Evolutionary conservation across 2,113 vertebrate genomes (phyloP), one percentile per base, ranked within the genome.

Genomic region (Kryptolebias marmoratus): DNA sequence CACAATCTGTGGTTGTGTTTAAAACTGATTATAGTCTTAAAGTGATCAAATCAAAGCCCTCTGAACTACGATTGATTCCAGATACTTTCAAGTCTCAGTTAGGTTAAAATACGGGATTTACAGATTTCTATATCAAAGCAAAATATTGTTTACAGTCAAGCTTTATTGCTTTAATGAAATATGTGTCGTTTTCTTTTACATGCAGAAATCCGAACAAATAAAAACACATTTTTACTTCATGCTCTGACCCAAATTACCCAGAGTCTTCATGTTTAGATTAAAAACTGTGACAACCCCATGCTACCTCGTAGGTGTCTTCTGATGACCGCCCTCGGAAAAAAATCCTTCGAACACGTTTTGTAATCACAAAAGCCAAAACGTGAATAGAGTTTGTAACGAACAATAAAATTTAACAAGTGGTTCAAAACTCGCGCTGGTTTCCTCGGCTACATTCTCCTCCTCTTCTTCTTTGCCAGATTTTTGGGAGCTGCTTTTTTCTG

Each of bases 391-490:
- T 64, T 36, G 7, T 49, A 58, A 15, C 45, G 30, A 22, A 36
- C 44, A 28, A 12, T 79, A 66, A 30, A 55, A 27, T 54, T 22
- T 28, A 27, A 28, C 53, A 5, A 12, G 10, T 54, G 14, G 1
- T 1, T 12, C 53, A 10, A 14, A 30, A 28, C 27, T 3, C 28
- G 22, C 22, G 22, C 22, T 22, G 15, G 16, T 6, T 22, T 44
- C 39, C 39, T 65, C 11, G 6, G 8, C 64, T 85, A 88, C 68
- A 69, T 57, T 79, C 74, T 22, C 22, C 22, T 89, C 76, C 79
- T 88, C 78, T 55, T 91, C 73, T 79, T 93, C 65, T 64, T 92
- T 2, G 30, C 0, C 27, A 69, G 55, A 22, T 60, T 89, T 75
- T 69, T 91, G 52, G 47, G 55, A 44, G 44, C 42, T 30, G 59